Conservation (phyloP, 2,797 vertebrate genomes). For the Catharus ustulatus region DNA sequence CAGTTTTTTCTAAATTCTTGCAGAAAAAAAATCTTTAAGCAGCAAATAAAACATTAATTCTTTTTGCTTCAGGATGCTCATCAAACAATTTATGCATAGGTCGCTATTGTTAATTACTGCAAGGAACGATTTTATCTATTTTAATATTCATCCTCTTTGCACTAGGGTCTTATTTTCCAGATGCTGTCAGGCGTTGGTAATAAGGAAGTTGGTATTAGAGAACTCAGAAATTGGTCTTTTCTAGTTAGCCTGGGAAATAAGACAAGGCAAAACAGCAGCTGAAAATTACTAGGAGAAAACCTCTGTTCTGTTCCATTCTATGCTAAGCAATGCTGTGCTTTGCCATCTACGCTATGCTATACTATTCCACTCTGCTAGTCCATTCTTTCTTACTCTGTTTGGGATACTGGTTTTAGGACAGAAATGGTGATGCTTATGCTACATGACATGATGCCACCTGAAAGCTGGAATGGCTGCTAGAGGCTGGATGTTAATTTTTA, state of each 20-base stretch:
- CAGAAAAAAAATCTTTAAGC: background rate
- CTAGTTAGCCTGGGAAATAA: background rate
- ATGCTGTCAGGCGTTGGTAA: background rate
- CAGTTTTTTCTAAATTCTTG: background rate
- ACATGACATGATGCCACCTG: background rate
- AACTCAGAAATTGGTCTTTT: background rate
- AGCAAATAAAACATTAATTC: background rate
- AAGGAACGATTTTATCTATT: background rate
- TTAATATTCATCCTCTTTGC: background rate
- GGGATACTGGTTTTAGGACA: background rate
- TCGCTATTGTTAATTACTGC: background rate
- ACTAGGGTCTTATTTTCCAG: background rate
- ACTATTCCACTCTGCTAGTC: background rate
- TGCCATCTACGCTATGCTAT: rapidly evolving
- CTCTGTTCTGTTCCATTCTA: background rate
- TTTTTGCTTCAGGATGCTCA: background rate
- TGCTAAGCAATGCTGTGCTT: background rate
- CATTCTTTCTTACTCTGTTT: background rate
- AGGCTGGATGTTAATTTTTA: background rate
- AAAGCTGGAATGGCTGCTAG: background rate
- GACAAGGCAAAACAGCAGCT: background rate
- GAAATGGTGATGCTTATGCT: background rate
- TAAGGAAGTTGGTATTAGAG: background rate
- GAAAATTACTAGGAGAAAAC: background rate
- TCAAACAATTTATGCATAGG: background rate